Base-by-base conservation (phyloP, 2,888 invertebrate species). In the Andrena minutula region DNA sequence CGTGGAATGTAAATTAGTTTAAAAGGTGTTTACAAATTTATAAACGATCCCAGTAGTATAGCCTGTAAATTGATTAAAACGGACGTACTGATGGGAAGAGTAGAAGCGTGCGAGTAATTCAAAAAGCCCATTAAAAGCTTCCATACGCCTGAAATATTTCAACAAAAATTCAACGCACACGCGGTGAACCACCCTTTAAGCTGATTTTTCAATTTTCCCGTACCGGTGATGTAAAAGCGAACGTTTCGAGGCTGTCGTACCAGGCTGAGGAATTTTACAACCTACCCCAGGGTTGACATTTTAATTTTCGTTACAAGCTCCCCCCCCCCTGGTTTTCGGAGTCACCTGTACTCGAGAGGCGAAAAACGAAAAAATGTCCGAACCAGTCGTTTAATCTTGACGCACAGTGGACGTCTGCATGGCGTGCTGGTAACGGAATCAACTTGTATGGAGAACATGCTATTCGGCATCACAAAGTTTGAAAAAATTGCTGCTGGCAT, bases 151-250 rank as follows among this genome's bases (percentile, higher is more conserved):
- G 5, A 63, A 72, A 72, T 49, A 30, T 72, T 26, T 32, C 6
- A 51, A 49, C 20, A 16, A 63, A 72, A 63, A 35, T 63, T 12
- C 35, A 20, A 23, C 23, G 12, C 6, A 26, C 23, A 32, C 23
- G 16, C 6, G 5, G 32, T 26, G n/a, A 51, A 8, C 32, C 4
- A n/a, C 10, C n/a, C 12, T 26, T 35, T 63, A 16, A 6, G 20
- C 61, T 47, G 16, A 49, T 32, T 35, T 72, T 72, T 72, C 61
- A 51, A 63, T 72, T 63, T 63, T 26, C 10, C 51, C 23, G 49
- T 51, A 35, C 26, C 51, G 47, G 51, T 32, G 20, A 63, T 51
- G 12, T 12, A 16, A 16, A 6, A 8, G 10, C 10, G 8, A 1
- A 23, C n/a, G 26, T 72, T 72, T 35, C 16, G 10, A 51, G 7